These are phyloP conservation scores for Acromyrmex charruanus DNA, from an alignment of 1,140 invertebrate species.

Conservation along the genomic window DNA sequence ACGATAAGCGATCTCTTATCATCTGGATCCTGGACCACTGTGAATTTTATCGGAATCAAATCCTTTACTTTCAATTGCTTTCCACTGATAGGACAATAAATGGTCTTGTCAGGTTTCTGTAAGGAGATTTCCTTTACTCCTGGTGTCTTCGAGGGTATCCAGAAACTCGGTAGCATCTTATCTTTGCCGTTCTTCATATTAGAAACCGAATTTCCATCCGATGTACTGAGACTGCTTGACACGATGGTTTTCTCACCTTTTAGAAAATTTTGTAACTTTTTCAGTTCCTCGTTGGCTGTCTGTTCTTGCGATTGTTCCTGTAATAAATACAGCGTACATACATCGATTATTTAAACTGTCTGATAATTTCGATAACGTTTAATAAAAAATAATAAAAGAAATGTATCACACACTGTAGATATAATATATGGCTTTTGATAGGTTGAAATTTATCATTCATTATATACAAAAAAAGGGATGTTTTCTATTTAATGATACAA, in stretches of 20 bases:
- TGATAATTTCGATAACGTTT: background rate
- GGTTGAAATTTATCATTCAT: too few species aligned
- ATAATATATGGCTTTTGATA: too few species aligned
- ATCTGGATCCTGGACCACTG: constrained; percentile 94
- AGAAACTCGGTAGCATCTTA: constrained; percentile 97
- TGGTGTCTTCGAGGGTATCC: constrained; percentile 98
- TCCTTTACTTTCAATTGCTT: constrained; percentile 97
- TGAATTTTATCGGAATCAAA: constrained; percentile 97
- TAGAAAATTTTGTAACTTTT: constrained; percentile 92
- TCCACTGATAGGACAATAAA: constrained; percentile 98
- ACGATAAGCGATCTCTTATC: constrained; percentile 94
- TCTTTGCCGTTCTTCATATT: constrained; percentile 91
- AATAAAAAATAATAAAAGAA: too few species aligned
- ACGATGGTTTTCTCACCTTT: constrained; percentile 92
- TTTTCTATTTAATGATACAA: too few species aligned
- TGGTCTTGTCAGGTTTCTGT: constrained; percentile 95
- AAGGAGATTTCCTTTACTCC: constrained; percentile 91
- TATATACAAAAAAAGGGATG: too few species aligned
- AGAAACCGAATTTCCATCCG: constrained; percentile 88
- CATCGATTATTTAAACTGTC: background rate
- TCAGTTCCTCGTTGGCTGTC: constrained; percentile 90
- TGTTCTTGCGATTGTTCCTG: constrained; percentile 88
- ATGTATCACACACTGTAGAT: too few species aligned
- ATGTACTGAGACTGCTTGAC: constrained; percentile 62
- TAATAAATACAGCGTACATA: background rate